These are phyloP conservation scores for Frieseomelitta varia DNA, from an alignment of 1,140 invertebrate genomes.

Conservation along the genomic window DNA sequence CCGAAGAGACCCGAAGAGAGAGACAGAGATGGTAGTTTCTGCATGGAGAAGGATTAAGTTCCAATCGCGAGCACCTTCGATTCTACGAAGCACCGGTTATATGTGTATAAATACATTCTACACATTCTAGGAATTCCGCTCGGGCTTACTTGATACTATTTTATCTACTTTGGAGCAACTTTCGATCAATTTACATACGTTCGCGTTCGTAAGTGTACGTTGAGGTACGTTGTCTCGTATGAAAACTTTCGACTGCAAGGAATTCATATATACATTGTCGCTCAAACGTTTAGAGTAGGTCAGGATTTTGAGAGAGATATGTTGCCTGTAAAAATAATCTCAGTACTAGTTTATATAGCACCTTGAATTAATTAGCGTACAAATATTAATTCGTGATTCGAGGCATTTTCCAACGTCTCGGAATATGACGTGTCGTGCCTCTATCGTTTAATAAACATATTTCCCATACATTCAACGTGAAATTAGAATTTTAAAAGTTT, in stretches of 20 bases:
- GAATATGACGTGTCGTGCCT: neutral
- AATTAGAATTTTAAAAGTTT: too few species aligned
- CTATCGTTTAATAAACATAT: too few species aligned
- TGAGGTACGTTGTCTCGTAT: neutral
- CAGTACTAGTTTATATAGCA: too few species aligned
- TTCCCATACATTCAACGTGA: too few species aligned
- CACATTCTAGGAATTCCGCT: neutral
- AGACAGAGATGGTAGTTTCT: neutral
- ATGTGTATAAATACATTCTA: too few species aligned
- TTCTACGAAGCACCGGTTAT: neutral
- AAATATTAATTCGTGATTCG: neutral
- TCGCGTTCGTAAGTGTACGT: neutral
- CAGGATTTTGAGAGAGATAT: too few species aligned
- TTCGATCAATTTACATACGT: neutral
- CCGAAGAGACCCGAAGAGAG: neutral
- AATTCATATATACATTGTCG: neutral
- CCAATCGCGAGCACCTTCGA: conserved; percentile 6
- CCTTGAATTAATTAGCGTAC: too few species aligned
- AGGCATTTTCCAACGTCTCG: neutral
- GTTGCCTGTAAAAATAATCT: too few species aligned
- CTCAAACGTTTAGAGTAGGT: too few species aligned
- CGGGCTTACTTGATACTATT: neutral
- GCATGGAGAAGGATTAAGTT: conserved; percentile 4
- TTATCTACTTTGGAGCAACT: neutral
- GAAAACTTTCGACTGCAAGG: neutral